phyloP scores from a whole-genome alignment of 2,888 invertebrate genomes.

The Acheta domesticus region DNA sequence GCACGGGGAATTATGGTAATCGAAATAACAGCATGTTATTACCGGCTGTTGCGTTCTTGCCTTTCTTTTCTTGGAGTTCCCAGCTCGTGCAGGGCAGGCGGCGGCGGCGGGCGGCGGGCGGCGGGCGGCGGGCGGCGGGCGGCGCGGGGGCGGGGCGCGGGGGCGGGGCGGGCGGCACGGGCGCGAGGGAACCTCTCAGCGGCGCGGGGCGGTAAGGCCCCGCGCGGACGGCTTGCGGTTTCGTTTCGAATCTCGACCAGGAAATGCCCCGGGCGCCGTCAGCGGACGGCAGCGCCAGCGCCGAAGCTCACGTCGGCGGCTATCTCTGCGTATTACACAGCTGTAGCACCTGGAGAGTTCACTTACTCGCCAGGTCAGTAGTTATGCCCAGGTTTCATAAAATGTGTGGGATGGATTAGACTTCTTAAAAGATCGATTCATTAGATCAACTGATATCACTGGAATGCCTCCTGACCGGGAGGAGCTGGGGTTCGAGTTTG shows the following conservation, averaged over 20 bases:
- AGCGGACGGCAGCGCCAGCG: not conserved
- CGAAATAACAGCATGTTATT: conserved; percentile 18
- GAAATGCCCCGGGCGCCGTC: not conserved
- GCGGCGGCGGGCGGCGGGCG: not conserved
- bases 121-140: not conserved
- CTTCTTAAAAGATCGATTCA: too few relatives aligned
- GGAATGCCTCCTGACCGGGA: too few relatives aligned
- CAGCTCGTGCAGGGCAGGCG: not conserved
- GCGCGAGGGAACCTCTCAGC: not conserved
- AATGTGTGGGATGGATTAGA: too few relatives aligned
- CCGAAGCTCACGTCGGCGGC: not conserved
- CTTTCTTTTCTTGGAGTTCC: conserved; percentile 5
- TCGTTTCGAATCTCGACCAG: not conserved
- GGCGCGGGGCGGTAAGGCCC: too few relatives aligned
- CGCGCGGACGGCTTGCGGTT: not conserved
- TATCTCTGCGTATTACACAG: too few relatives aligned
- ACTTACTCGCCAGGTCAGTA: too few relatives aligned
- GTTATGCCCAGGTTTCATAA: too few relatives aligned
- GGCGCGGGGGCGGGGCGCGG: not conserved
- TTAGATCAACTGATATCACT: too few relatives aligned
- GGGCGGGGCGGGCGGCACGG: not conserved
- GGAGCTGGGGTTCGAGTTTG: too few relatives aligned
- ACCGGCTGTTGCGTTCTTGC: conserved; percentile 6
- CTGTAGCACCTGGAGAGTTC: too few relatives aligned
- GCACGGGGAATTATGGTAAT: not conserved